Evolutionary conservation across 2,797 vertebrate genomes (phyloP).

Genomic region (Pseudotriccus pelzelni): DNA sequence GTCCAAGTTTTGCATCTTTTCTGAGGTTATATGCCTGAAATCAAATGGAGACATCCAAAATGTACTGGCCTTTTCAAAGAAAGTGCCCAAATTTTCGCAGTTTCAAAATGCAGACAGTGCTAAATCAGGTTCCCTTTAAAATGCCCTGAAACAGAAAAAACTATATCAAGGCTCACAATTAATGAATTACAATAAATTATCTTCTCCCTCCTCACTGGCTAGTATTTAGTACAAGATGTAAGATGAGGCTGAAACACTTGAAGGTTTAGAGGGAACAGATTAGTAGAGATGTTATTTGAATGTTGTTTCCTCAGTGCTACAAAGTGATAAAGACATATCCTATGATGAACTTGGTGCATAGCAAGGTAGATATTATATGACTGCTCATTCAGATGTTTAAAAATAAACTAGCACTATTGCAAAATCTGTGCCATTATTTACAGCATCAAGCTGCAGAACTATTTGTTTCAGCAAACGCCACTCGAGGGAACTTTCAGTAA

Average conservation of each 20-base stretch:
- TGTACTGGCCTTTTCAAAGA: not conserved
- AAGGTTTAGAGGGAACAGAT: not conserved
- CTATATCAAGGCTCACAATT: not conserved
- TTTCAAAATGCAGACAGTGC: not conserved
- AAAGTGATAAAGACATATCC: not conserved
- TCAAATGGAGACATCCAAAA: not conserved
- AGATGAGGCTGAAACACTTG: not conserved
- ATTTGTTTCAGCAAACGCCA: constrained; percentile 29
- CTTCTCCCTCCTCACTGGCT: not conserved
- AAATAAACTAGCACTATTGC: constrained; percentile 14
- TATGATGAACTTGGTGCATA: not conserved
- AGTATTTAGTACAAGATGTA: not conserved
- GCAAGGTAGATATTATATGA: not conserved
- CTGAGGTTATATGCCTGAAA: not conserved
- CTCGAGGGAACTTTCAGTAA: constrained; percentile 26
- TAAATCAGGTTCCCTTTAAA: not conserved
- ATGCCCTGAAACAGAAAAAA: not conserved
- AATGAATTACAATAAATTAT: not conserved
- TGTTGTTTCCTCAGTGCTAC: not conserved
- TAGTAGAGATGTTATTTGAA: not conserved
- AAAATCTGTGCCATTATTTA: constrained; percentile 16
- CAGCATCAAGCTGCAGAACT: constrained; percentile 21
- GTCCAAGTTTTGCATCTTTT: not conserved
- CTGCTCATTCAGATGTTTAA: not conserved
- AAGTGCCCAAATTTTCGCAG: not conserved